Evolutionary conservation across 64 coral and sea anemone genomes (phyloP).

Genomic region (Dendronephthya gigantea): DNA sequence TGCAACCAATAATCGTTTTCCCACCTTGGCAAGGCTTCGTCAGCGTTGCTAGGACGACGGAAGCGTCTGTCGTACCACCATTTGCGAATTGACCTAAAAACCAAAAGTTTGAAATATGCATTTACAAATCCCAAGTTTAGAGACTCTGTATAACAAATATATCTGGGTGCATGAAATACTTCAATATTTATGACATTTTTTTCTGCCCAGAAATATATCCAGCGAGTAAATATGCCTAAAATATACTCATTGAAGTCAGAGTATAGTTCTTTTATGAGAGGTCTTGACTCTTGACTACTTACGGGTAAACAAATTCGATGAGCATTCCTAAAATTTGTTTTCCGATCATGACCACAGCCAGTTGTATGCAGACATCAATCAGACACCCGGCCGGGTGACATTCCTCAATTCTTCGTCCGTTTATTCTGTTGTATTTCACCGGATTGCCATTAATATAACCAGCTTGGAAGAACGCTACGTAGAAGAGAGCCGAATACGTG

Average conservation of each 20-base stretch:
- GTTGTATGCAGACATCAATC: constrained; percentile 62
- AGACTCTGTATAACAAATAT: no score
- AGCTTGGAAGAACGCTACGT: constrained; percentile 86
- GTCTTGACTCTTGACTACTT: constrained; percentile 8
- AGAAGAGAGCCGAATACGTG: constrained; percentile 85
- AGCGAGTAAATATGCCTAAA: no score
- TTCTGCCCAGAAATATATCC: no score
- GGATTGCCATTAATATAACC: constrained; percentile 72
- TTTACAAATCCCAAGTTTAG: no score
- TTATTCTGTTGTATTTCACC: constrained; percentile 62
- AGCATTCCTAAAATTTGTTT: constrained; percentile 78
- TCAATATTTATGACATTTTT: no score
- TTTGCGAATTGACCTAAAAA: background rate
- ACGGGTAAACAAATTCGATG: constrained; percentile 76
- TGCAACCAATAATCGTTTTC: constrained; percentile 70
- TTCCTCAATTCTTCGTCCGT: constrained; percentile 64
- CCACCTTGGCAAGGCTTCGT: constrained; percentile 46
- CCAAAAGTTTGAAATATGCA: background rate
- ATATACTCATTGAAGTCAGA: no score
- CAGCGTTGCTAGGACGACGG: background rate
- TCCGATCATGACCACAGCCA: constrained; percentile 81
- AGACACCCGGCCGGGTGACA: constrained; percentile 52
- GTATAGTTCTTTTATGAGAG: no score
- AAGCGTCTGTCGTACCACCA: background rate
- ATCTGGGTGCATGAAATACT: no score